These are phyloP conservation scores for Otis tarda DNA, from an alignment of 2,113 vertebrate species.

Conservation along the genomic window DNA sequence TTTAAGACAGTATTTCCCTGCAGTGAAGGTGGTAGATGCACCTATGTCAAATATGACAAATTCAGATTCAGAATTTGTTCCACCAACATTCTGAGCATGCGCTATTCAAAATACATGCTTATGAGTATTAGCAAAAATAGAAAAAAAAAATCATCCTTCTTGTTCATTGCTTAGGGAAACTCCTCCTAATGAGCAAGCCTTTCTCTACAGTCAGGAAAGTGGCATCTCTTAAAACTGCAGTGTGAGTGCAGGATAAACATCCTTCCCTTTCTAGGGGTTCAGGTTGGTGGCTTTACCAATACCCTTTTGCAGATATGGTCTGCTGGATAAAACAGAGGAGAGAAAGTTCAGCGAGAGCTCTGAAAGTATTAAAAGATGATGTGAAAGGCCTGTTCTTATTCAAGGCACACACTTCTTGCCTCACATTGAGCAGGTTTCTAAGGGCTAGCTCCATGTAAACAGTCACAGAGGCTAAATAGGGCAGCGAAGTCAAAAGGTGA, in stretches of 20 bases:
- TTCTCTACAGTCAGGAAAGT: neutral
- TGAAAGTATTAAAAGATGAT: neutral
- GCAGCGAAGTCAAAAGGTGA: slow-evolving; percentile 45
- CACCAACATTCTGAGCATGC: neutral
- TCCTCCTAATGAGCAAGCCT: neutral
- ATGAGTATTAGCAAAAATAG: neutral
- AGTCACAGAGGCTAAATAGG: neutral
- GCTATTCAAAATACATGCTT: neutral
- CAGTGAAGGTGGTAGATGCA: neutral
- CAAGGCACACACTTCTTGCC: neutral
- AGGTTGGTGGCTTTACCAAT: neutral
- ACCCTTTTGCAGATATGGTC: neutral
- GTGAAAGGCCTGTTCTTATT: neutral
- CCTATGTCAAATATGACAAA: neutral
- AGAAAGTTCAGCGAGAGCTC: neutral
- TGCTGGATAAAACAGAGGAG: neutral
- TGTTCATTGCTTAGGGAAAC: neutral
- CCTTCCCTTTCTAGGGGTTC: neutral
- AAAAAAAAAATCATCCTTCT: neutral
- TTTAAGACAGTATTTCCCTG: neutral
- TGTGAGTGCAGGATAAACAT: neutral
- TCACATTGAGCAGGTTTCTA: neutral
- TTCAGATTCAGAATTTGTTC: neutral
- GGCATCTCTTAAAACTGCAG: neutral
- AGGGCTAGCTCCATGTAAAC: slow-evolving; percentile 3